Conservation (phyloP, 2,888 invertebrate species). For the Drosophila paramelanica region DNA sequence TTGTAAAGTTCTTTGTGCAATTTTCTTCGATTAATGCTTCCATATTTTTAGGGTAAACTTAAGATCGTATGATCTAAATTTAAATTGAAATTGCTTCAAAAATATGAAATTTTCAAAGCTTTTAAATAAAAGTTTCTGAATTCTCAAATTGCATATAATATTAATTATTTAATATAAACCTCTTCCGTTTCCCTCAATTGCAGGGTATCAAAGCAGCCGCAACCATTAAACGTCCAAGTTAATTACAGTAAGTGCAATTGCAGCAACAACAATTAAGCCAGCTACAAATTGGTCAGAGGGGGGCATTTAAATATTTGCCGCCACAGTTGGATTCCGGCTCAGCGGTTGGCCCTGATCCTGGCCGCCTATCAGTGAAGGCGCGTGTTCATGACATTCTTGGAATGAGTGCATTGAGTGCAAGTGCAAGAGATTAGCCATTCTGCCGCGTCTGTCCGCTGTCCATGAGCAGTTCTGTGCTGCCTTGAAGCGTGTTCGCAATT, state of each 20-base stretch:
- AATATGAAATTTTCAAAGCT: no score
- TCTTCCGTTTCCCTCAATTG: not conserved
- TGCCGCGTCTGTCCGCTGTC: not conserved
- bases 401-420: slow-evolving; percentile 13
- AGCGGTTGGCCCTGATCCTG: slow-evolving; percentile 40
- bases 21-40: no score
- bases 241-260: slow-evolving; percentile 23
- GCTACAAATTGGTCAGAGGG: slow-evolving; percentile 28
- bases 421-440: slow-evolving; percentile 30
- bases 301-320: slow-evolving; percentile 22
- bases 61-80: no score
- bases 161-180: not conserved
- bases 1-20: no score
- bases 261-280: slow-evolving; percentile 23
- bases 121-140: no score
- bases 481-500: slow-evolving; percentile 28
- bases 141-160: no score
- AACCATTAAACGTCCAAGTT: not conserved
- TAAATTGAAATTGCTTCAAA: no score
- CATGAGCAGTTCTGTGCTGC: slow-evolving; percentile 15
- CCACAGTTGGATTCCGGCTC: slow-evolving; percentile 9
- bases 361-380: slow-evolving; percentile 32
- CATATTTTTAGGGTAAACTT: no score
- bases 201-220: slow-evolving; percentile 18
- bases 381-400: slow-evolving; percentile 64